phyloP scores from a whole-genome alignment of 2,113 vertebrate genomes.

The Macquaria ambigua region DNA sequence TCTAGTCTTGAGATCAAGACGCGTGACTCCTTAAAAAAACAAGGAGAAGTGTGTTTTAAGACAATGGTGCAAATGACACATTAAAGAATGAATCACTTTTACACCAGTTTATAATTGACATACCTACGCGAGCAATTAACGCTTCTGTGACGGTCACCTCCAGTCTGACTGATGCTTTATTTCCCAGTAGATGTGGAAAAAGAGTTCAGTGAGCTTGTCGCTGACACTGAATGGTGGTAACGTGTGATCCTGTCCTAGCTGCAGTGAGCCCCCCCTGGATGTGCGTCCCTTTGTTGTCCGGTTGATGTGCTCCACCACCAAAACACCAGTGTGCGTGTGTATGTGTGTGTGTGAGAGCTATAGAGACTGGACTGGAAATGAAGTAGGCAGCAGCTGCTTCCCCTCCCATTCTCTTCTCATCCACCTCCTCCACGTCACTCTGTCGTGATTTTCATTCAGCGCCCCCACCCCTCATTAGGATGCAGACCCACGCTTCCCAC shows the following conservation, averaged over 20 bases:
- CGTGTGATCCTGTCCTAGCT: slow-evolving; percentile 31
- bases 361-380: slow-evolving; percentile 54
- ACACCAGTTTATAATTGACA: not conserved
- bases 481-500: slow-evolving; percentile 84
- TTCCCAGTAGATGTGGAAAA: slow-evolving; percentile 27
- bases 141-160: slow-evolving; percentile 77
- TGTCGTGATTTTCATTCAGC: slow-evolving; percentile 76
- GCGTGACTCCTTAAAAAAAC: not conserved
- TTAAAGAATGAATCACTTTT: not conserved
- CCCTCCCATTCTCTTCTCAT: slow-evolving; percentile 69
- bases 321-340: slow-evolving; percentile 37
- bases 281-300: slow-evolving; percentile 85
- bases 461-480: slow-evolving; percentile 84
- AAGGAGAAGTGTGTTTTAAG: not conserved
- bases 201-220: slow-evolving; percentile 31
- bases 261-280: slow-evolving; percentile 29
- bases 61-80: not conserved
- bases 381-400: slow-evolving; percentile 83
- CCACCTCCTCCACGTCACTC: slow-evolving; percentile 71
- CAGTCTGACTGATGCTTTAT: slow-evolving; percentile 58
- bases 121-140: slow-evolving; percentile 72
- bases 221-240: slow-evolving; percentile 25
- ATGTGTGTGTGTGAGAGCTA: slow-evolving; percentile 26
- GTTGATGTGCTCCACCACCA: slow-evolving; percentile 61
- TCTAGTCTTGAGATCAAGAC: not conserved